phyloP scores from a whole-genome alignment of 2,888 invertebrate species.

The Nipponacmea schrenckii region DNA sequence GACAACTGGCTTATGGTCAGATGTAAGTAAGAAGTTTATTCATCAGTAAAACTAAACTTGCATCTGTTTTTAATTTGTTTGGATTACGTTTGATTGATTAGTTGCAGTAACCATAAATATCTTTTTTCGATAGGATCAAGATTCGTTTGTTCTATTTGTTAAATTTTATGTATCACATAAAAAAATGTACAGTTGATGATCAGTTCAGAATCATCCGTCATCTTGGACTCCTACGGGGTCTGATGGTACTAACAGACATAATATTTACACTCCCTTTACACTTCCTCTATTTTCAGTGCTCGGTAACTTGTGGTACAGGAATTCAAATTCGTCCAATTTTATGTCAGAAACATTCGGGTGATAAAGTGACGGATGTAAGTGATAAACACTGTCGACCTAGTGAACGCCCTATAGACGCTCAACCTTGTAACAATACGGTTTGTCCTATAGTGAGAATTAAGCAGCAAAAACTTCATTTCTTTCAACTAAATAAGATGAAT shows the following conservation, averaged over 20 bases:
- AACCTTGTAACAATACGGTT: constrained; percentile 41
- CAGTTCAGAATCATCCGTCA: too few species aligned
- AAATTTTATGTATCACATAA: too few species aligned
- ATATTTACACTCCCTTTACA: too few species aligned
- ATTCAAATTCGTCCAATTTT: constrained; percentile 84
- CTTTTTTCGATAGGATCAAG: too few species aligned
- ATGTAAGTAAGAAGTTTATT: constrained; percentile 86
- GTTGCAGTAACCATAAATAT: too few species aligned
- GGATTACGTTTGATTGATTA: too few species aligned
- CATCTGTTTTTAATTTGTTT: too few species aligned
- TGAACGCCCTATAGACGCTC: constrained; percentile 41
- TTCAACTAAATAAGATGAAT: constrained; percentile 52
- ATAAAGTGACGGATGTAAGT: constrained; percentile 41
- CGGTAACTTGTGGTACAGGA: constrained; percentile 89
- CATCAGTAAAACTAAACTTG: too few species aligned
- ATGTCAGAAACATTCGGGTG: constrained; percentile 71
- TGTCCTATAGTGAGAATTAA: constrained; percentile 53
- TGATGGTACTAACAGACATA: too few species aligned
- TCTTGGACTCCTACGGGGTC: too few species aligned
- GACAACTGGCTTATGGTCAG: constrained; percentile 88
- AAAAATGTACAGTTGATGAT: too few species aligned
- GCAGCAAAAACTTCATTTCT: constrained; percentile 45
- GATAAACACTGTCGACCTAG: constrained; percentile 42
- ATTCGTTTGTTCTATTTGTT: too few species aligned
- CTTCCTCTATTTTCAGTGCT: constrained; percentile 77